Evolutionary conservation across 53 echinoderm and acorn worm genomes (phyloP).

Genomic region (Echinometra lucunter): DNA sequence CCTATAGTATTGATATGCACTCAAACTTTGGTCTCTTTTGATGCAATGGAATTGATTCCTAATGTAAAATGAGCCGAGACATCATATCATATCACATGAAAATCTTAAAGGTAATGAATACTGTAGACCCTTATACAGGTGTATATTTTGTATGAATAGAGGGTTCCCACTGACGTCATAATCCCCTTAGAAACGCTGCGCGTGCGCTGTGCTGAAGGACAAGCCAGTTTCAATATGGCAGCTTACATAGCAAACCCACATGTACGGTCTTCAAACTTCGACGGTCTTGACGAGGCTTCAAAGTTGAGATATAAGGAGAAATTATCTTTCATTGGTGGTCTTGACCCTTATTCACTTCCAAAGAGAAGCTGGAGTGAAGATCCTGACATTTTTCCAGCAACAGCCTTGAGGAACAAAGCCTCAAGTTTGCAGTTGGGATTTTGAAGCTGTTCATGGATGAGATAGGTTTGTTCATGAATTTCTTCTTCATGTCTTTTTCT

Average conservation of each 20-base stretch:
- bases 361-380: conserved; percentile 31
- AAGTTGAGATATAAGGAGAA: conserved; percentile 13
- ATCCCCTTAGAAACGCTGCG: too few relatives aligned
- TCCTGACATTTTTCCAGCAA: conserved; percentile 15
- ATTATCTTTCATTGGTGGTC: conserved; percentile 27
- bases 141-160: neutral
- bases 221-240: neutral
- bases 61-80: neutral
- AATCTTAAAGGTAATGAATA: neutral
- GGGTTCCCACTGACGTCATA: too few relatives aligned
- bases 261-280: neutral
- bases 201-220: neutral
- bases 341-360: conserved; percentile 19
- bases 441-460: too few relatives aligned
- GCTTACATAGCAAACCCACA: neutral
- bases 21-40: neutral
- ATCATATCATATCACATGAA: too few relatives aligned
- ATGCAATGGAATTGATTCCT: neutral
- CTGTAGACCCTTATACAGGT: neutral
- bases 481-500: too few relatives aligned
- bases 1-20: too few relatives aligned
- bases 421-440: too few relatives aligned
- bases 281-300: conserved; percentile 33
- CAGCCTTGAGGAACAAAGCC: too few relatives aligned
- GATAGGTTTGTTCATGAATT: too few relatives aligned